Percentiles rank a stretch among this genome's conserved stretches.
These are phyloP conservation scores for Galeruca laticollis DNA, from an alignment of 2,888 invertebrate genomes.

Conservation along the genomic window DNA sequence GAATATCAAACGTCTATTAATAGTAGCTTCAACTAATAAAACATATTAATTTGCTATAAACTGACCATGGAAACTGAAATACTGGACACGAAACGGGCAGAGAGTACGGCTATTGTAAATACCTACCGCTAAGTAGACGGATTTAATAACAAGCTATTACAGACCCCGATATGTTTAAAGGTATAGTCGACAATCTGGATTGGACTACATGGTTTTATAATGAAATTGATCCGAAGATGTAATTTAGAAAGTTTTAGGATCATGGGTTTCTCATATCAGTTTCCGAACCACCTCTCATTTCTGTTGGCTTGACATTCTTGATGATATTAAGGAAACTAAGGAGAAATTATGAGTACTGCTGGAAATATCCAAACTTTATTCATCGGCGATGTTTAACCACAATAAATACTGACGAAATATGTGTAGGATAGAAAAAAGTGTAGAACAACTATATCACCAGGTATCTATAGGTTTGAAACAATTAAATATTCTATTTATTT, in stretches of 20 bases:
- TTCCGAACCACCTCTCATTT: too few species aligned
- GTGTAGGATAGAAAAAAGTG: too few species aligned
- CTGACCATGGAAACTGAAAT: slow-evolving; percentile 53
- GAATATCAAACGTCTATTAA: slow-evolving; percentile 41
- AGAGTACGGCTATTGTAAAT: slow-evolving; percentile 45
- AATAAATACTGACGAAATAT: too few species aligned
- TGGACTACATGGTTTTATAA: background rate
- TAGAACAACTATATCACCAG: too few species aligned
- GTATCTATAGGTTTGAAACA: too few species aligned
- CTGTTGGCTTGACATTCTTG: too few species aligned
- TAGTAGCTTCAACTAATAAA: slow-evolving; percentile 51
- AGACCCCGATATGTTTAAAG: slow-evolving; percentile 16
- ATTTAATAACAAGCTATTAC: slow-evolving; percentile 51
- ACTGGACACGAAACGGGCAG: slow-evolving; percentile 42
- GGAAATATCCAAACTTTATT: too few species aligned
- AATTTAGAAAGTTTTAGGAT: background rate
- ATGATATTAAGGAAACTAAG: too few species aligned
- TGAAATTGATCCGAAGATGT: background rate
- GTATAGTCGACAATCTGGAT: slow-evolving; percentile 6
- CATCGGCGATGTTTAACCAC: too few species aligned
- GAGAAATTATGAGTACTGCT: too few species aligned
- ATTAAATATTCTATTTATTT: too few species aligned
- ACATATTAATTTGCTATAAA: slow-evolving; percentile 58
- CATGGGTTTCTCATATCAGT: too few species aligned
- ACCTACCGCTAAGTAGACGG: slow-evolving; percentile 50